These are phyloP conservation scores for Epirrita christyi DNA, from an alignment of 2,888 invertebrate species.

Conservation along the genomic window DNA sequence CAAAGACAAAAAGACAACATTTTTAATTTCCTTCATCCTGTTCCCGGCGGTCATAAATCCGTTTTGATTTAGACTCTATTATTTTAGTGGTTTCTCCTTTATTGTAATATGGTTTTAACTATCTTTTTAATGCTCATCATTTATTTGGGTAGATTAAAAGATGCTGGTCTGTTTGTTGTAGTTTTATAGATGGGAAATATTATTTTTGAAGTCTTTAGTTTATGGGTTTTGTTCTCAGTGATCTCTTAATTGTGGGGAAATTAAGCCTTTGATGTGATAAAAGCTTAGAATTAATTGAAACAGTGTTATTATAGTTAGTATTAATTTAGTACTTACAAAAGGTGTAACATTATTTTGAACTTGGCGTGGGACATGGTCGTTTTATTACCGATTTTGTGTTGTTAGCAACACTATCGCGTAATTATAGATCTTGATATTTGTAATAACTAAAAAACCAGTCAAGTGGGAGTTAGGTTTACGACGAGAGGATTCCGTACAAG, in stretches of 20 bases:
- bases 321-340: no score
- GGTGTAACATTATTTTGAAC: no score
- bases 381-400: no score
- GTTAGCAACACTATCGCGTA: no score
- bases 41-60: constrained; percentile 49
- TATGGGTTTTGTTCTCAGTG: constrained; percentile 18
- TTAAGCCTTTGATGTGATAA: constrained; percentile 24
- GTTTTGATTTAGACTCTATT: constrained; percentile 66
- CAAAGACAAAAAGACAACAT: constrained; percentile 51
- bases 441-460: no score
- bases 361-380: no score
- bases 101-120: constrained; percentile 69
- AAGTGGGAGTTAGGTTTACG: no score
- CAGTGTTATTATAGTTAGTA: background rate
- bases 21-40: constrained; percentile 63
- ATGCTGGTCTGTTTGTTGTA: constrained; percentile 23
- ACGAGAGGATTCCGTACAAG: no score
- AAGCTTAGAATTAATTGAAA: constrained; percentile 41
- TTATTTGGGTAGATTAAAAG: constrained; percentile 28
- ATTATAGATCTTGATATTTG: no score
- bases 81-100: constrained; percentile 61
- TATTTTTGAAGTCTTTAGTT: constrained; percentile 26
- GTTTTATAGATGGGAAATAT: constrained; percentile 25
- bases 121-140: constrained; percentile 25
- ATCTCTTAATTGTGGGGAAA: constrained; percentile 26